A percentile compares a stretch with the other conserved stretches of the same genome.
Evolutionary conservation across 1,140 invertebrate genomes (phyloP).

Genomic region (Drosophila ironensis): DNA sequence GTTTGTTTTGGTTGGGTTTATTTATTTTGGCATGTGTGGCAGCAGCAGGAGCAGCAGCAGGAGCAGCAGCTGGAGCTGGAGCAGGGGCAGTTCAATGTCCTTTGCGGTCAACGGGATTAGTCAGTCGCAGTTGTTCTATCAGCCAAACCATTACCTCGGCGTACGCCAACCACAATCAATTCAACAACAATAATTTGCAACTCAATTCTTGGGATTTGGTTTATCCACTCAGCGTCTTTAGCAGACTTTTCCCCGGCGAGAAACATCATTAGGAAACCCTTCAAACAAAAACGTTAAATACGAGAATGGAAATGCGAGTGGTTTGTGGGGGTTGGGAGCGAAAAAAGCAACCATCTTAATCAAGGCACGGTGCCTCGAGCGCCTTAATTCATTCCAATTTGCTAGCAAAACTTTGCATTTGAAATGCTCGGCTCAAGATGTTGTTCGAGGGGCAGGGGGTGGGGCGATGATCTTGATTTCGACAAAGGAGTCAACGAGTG

Average conservation of each 20-base stretch:
- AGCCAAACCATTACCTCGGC: too few species aligned
- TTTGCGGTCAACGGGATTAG: conserved; percentile 33
- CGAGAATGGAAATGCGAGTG: too few species aligned
- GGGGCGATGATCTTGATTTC: conserved; percentile 2
- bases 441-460: conserved; percentile 6
- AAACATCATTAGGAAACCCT: neutral
- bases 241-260: too few species aligned
- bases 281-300: neutral
- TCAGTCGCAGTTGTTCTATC: too few species aligned
- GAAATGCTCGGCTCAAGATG: conserved; percentile 24
- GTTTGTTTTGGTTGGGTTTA: conserved; percentile 43
- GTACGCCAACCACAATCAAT: too few species aligned
- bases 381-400: conserved; percentile 63
- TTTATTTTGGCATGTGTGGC: conserved; percentile 58
- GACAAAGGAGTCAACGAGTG: conserved; percentile 35
- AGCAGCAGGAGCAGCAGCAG: conserved; percentile 3
- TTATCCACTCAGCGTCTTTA: too few species aligned
- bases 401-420: conserved; percentile 54
- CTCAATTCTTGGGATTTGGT: too few species aligned
- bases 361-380: conserved; percentile 1
- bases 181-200: too few species aligned
- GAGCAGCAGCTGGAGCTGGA: conserved; percentile 8
- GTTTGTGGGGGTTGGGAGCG: too few species aligned
- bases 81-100: conserved; percentile 54
- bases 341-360: neutral